These are phyloP conservation scores for Paraescarpia echinospica DNA, from an alignment of 1,140 invertebrate species.

Conservation along the genomic window DNA sequence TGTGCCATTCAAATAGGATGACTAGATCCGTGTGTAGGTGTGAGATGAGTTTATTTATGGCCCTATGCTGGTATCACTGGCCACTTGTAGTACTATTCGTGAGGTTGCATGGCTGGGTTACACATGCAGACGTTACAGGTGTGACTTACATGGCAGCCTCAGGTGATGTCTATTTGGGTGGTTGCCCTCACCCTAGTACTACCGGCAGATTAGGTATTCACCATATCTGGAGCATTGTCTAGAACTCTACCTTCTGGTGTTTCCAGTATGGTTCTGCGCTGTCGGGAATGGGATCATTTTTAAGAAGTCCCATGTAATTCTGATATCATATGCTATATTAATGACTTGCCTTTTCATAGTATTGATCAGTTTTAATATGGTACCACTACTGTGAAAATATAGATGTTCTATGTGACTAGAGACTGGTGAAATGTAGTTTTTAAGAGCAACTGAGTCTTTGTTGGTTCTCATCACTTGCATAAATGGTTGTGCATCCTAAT, in stretches of 20 bases:
- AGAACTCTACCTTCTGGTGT: not conserved
- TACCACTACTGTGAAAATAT: not conserved
- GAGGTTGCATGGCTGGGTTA: not conserved
- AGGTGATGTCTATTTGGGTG: not conserved
- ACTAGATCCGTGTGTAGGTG: not conserved
- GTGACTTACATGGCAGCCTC: not conserved
- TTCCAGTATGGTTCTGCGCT: not conserved
- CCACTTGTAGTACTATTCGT: not conserved
- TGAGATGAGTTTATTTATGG: not conserved
- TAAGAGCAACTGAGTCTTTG: not conserved
- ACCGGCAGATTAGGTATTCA: not conserved
- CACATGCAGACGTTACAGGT: not conserved
- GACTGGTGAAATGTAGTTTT: not conserved
- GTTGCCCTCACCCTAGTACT: not conserved
- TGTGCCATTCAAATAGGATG: not conserved
- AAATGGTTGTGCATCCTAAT: not conserved
- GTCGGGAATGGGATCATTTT: not conserved
- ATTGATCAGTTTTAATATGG: not conserved
- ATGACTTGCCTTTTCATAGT: not conserved
- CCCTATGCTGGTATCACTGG: not conserved
- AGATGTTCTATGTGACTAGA: not conserved
- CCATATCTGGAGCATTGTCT: not conserved
- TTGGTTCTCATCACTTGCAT: not conserved
- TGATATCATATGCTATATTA: too few species aligned
- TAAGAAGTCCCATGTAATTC: too few species aligned